Percentiles rank a stretch among this genome's conserved stretches.
These are phyloP conservation scores for Halichondria panicea DNA, from an alignment of 37 sponge, comb jelly and placozoan species.

Conservation along the genomic window DNA sequence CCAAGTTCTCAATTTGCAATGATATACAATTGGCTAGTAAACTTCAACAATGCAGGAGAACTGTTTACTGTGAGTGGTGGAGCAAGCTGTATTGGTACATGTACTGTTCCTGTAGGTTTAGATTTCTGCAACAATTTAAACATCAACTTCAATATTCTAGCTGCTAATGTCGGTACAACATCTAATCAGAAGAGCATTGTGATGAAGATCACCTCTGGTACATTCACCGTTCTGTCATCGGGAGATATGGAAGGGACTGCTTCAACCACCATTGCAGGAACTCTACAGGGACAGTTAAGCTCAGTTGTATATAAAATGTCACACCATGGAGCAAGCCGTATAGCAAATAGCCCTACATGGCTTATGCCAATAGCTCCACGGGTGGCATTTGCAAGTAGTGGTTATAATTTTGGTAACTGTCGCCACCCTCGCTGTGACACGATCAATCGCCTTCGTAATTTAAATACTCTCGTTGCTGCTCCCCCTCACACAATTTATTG, in stretches of 20 bases:
- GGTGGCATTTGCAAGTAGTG: conserved; percentile 8
- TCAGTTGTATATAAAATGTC: conserved; percentile 16
- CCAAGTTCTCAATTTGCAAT: not conserved
- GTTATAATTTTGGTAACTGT: not conserved
- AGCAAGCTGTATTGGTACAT: not conserved
- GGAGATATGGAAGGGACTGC: conserved; percentile 26
- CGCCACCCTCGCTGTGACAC: conserved; percentile 21
- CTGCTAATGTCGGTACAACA: conserved; percentile 9
- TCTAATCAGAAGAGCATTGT: not conserved
- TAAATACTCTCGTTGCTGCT: not conserved
- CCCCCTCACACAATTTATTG: not conserved
- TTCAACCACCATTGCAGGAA: not conserved
- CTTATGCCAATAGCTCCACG: conserved; percentile 2
- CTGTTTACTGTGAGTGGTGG: not conserved
- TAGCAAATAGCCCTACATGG: conserved; percentile 6
- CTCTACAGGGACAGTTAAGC: not conserved
- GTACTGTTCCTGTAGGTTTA: not conserved
- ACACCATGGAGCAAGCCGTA: conserved; percentile 27
- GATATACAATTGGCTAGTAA: not conserved
- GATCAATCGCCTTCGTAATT: not conserved
- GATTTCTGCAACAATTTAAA: conserved; percentile 15
- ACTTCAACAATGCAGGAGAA: not conserved
- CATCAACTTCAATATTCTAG: conserved; percentile 15
- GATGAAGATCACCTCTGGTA: not conserved
- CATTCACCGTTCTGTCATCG: not conserved